Percentiles rank a stretch among this genome's conserved stretches.
Conservation (phyloP, 2,888 invertebrate species). For the Trichopria drosophilae region DNA sequence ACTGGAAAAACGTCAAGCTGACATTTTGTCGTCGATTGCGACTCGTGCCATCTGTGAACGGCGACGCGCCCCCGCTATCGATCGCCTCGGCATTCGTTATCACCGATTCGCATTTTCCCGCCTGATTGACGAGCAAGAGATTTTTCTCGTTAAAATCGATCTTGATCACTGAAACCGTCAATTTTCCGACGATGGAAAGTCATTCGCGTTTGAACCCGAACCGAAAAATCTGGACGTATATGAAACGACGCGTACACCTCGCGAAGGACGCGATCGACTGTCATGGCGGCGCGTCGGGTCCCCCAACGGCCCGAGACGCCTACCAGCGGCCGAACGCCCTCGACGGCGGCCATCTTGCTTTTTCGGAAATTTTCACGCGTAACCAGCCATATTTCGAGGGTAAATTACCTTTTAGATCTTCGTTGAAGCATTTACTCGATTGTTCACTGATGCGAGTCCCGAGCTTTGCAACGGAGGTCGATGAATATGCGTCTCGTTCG, state of each 20-base stretch:
- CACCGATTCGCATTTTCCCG: too few species aligned
- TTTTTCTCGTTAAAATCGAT: too few species aligned
- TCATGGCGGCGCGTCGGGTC: constrained; percentile 47
- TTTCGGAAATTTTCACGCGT: constrained; percentile 41
- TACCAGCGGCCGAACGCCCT: constrained; percentile 40
- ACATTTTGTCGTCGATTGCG: constrained; percentile 40
- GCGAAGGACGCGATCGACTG: constrained; percentile 45
- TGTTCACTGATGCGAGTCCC: constrained; percentile 44
- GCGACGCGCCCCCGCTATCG: constrained; percentile 40
- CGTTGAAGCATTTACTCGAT: constrained; percentile 39
- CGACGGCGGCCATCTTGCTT: constrained; percentile 52
- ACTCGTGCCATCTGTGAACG: constrained; percentile 54
- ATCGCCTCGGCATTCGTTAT: constrained; percentile 42
- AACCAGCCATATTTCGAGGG: constrained; percentile 45
- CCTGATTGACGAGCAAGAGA: too few species aligned
- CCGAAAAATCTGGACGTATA: too few species aligned
- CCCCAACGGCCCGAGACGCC: constrained; percentile 29
- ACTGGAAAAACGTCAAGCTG: constrained; percentile 35
- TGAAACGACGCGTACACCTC: too few species aligned
- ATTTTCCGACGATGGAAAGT: too few species aligned
- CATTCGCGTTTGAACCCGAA: too few species aligned
- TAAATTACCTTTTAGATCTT: constrained; percentile 54
- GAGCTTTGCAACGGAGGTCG: constrained; percentile 39
- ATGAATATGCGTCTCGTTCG: constrained; percentile 45
- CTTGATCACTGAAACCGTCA: too few species aligned